Evolutionary conservation across 2,888 invertebrate genomes (phyloP), one percentile per base, ranked within the genome.

Genomic region (Rambutsinella grinnellia): DNA sequence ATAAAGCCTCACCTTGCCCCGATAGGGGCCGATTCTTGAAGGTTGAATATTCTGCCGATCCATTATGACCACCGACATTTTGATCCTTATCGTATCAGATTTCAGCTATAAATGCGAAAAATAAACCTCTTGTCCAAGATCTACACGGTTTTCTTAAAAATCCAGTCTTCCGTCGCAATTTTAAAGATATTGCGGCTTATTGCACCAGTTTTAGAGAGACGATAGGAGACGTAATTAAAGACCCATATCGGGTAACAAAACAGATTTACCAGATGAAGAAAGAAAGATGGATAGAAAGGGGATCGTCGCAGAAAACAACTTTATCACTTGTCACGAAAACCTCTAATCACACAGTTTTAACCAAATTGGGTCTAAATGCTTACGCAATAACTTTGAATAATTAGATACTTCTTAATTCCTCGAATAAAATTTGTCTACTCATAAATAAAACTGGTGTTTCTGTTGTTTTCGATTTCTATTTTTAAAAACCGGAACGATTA

Each of bases 311-410:
- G 19, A 61, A n/a, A 44, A 24, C 62, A 49, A 28, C 49, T 56
- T 46, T 27, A 67, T 63, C 61, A 63, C 56, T 71, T 57, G 24
- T 47, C 24, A 56, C 49, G 57, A 46, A 46, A 1, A 24, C 27
- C 63, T 63, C 27, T 21, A 63, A 63, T 71, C 23, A 15, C 28
- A 47, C 46, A 23, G 3, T 63, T 54, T 49, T 24, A 17, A 17
- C 71, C 71, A 57, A 28, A 56, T 63, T 23, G 8, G 63, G 63
- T 44, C 10, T 63, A 71, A n/a, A 71, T 63, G 19, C 36, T 13
- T 19, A n/a, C n/a, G 53, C 15, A 57, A 57, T 71, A 57, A 36
- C 54, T 57, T 71, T 63, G 15, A 62, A 62, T 27, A 23, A 36
- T 36, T 36, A 36, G 36, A 36, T 36, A 36, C 36, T 36, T n/a